phyloP scores from a whole-genome alignment of 2,888 invertebrate genomes.

The Cephus runcator region DNA sequence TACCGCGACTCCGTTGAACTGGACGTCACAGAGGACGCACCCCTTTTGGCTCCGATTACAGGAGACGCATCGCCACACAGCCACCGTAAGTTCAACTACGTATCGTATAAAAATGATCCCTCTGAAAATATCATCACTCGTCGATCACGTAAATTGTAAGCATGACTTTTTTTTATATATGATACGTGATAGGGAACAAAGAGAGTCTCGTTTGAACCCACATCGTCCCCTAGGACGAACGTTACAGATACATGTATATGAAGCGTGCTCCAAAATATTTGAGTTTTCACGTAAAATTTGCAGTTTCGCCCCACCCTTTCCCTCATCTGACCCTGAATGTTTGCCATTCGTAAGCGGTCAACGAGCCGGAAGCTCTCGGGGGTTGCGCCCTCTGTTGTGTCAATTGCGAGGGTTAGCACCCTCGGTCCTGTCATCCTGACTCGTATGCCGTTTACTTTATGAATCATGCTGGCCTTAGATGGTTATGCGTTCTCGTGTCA shows the following conservation, averaged over 20 bases:
- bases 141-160: background rate
- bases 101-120: background rate
- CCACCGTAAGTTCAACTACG: slow-evolving; percentile 46
- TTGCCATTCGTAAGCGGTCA: background rate
- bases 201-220: background rate
- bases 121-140: background rate
- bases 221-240: background rate
- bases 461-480: slow-evolving; percentile 33
- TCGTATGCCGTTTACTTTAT: slow-evolving; percentile 33
- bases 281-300: background rate
- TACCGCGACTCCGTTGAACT: slow-evolving; percentile 53
- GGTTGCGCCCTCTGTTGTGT: background rate
- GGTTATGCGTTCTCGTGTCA: slow-evolving; percentile 29
- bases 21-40: slow-evolving; percentile 54
- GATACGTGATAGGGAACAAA: background rate
- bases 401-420: background rate
- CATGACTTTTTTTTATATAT: background rate
- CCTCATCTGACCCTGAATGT: background rate
- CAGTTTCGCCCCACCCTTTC: background rate
- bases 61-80: slow-evolving; percentile 59
- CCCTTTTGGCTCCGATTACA: slow-evolving; percentile 58
- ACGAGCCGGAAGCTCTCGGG: background rate
- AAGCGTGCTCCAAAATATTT: background rate
- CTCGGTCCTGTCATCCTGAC: background rate
- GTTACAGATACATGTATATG: background rate